Base-by-base conservation (phyloP, 2,888 invertebrate species). In the Agriopis marginaria region DNA sequence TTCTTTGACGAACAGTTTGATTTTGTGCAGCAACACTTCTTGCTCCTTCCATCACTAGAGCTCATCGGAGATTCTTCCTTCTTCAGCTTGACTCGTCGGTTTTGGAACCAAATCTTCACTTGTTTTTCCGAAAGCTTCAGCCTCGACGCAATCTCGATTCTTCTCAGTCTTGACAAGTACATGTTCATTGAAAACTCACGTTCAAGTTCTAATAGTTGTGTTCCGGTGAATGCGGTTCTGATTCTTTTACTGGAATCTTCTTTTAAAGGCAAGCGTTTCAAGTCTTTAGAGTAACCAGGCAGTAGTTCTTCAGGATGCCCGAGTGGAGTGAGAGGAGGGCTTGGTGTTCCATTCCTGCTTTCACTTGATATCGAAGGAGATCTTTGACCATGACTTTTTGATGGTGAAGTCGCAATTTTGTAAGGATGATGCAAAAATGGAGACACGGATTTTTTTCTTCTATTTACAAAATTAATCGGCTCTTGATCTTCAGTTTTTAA, bases 31-130 rank as follows among this genome's bases (percentile, higher is more conserved):
- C 94, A 94, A 67, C 93, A 93, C 68, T 89, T 90, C 71, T 89
- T 92, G 0, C 81, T 78, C 40, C 86, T 87, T 0, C 88, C 86
- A 2, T 89, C 89, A n/a, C 44, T 75, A 0, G 81, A 74, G 8
- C 79, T 75, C 77, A 88, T 76, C 0, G 97, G 97, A 8, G 96
- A 90, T 82, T 97, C 97, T 76, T 98, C 98, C 83, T 98, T 99
- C 95, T 99, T 99, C 89, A 98, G 96, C 87, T 99, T 99, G 0
- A 99, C 99, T 3, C 98, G 95, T 7, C 98, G 95, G 88, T 99
- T 99, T 87, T 99, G 98, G 90, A 99, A 99, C 99, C 98, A 98
- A 77, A 98, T 98, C 88, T 98, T 99, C 74, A 99, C 98, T 93
- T 99, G 99, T 84, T 99, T 99, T 89, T 99, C 99, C 0, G 98